Conservation (phyloP, 2,113 vertebrate genomes). For the Sapayoa aenigma region DNA sequence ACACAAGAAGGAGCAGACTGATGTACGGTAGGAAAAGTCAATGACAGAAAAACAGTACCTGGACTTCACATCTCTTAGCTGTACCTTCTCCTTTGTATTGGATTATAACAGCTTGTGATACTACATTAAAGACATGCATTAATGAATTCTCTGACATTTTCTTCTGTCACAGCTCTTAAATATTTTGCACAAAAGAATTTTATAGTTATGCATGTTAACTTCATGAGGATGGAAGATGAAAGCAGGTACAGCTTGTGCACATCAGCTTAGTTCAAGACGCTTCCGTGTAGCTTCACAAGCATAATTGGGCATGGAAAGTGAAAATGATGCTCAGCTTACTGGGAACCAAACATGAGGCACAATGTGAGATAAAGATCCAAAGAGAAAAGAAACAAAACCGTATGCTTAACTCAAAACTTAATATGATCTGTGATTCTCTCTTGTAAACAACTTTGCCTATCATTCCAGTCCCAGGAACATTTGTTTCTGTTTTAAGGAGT, state of each 20-base stretch:
- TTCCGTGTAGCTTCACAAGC: not conserved
- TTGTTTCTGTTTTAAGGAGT: constrained; percentile 5
- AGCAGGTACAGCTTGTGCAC: not conserved
- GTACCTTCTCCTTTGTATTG: not conserved
- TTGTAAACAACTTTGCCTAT: constrained; percentile 35
- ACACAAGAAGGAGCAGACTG: not conserved
- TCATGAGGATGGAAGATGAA: not conserved
- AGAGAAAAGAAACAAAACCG: constrained; percentile 19
- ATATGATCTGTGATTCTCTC: constrained; percentile 12
- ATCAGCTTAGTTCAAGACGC: not conserved
- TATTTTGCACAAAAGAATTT: not conserved
- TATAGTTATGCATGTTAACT: not conserved
- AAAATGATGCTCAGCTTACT: not conserved
- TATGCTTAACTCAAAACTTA: constrained; percentile 9
- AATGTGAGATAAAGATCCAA: constrained; percentile 3
- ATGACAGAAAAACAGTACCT: not conserved
- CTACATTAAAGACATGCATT: not conserved
- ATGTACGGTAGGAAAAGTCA: not conserved
- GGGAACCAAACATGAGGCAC: not conserved
- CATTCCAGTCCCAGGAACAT: not conserved
- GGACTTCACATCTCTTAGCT: not conserved
- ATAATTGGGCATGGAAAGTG: not conserved
- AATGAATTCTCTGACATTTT: not conserved
- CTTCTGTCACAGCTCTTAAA: not conserved
- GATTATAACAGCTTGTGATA: not conserved